Percentiles rank a stretch among this genome's conserved stretches.
Evolutionary conservation across 2,797 vertebrate species (phyloP).

Genomic region (Karalla daura): DNA sequence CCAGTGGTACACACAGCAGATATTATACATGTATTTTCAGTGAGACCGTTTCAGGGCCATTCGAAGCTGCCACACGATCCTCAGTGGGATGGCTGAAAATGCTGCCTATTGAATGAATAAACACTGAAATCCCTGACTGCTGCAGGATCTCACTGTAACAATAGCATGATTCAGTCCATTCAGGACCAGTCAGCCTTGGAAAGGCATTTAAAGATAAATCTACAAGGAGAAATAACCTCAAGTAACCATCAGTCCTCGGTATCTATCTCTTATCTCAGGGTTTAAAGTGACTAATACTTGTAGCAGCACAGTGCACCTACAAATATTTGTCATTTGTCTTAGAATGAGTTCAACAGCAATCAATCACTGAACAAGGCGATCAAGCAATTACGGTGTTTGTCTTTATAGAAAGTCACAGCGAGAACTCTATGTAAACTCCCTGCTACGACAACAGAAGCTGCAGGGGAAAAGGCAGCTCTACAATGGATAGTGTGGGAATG

Average conservation of each 20-base stretch:
- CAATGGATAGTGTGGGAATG: constrained; percentile 47
- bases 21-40: not conserved
- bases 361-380: constrained; percentile 43
- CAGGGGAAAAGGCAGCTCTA: constrained; percentile 25
- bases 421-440: constrained; percentile 45
- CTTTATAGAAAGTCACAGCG: constrained; percentile 29
- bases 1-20: not conserved
- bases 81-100: not conserved
- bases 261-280: not conserved
- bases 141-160: not conserved
- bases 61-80: not conserved
- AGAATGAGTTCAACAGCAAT: constrained; percentile 21
- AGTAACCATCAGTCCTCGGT: not conserved
- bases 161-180: constrained; percentile 12
- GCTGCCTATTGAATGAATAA: not conserved
- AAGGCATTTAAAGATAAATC: too few relatives aligned
- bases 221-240: too few relatives aligned
- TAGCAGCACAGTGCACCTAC: constrained; percentile 2
- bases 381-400: constrained; percentile 19
- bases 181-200: constrained; percentile 9
- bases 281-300: constrained; percentile 17
- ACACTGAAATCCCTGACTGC: not conserved
- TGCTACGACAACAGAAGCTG: constrained; percentile 44
- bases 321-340: constrained; percentile 16
- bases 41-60: not conserved